These are phyloP conservation scores for Actinia tenebrosa DNA, from an alignment of 64 coral and sea anemone genomes.

Conservation along the genomic window DNA sequence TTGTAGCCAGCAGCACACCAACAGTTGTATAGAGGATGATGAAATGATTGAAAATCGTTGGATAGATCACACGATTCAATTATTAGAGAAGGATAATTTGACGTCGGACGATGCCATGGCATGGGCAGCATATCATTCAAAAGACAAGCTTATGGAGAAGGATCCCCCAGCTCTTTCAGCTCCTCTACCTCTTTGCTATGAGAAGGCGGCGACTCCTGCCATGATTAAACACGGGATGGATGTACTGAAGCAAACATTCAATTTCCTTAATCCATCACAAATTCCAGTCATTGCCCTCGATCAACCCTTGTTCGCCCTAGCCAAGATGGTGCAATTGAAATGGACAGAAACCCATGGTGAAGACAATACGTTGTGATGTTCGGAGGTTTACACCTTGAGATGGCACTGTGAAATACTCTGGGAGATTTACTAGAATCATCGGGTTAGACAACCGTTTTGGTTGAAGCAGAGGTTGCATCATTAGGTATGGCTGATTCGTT, in stretches of 20 bases:
- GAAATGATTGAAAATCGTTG: no score
- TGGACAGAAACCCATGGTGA: constrained; percentile 48
- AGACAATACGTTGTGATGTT: constrained; percentile 35
- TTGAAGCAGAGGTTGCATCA: constrained; percentile 47
- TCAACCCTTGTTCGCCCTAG: constrained; percentile 59
- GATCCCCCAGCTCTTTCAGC: constrained; percentile 42
- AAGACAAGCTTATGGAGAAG: neutral
- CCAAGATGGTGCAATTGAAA: constrained; percentile 56
- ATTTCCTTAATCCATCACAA: constrained; percentile 49
- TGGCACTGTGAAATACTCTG: constrained; percentile 52
- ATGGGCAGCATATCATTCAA: constrained; percentile 46
- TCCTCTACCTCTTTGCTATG: constrained; percentile 53
- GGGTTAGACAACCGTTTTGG: constrained; percentile 48
- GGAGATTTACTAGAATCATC: constrained; percentile 53
- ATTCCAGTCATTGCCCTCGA: constrained; percentile 50
- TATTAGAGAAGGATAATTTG: constrained; percentile 2
- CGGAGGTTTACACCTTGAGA: constrained; percentile 40
- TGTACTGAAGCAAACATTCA: constrained; percentile 22
- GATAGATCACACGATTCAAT: no score
- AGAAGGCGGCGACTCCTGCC: constrained; percentile 53
- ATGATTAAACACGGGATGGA: constrained; percentile 67
- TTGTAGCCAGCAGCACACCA: no score
- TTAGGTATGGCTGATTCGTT: constrained; percentile 55
- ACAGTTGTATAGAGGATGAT: no score
- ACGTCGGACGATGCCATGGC: constrained; percentile 2